Evolutionary conservation across 2,113 vertebrate species (phyloP).

Genomic region (Shinisaurus crocodilurus): DNA sequence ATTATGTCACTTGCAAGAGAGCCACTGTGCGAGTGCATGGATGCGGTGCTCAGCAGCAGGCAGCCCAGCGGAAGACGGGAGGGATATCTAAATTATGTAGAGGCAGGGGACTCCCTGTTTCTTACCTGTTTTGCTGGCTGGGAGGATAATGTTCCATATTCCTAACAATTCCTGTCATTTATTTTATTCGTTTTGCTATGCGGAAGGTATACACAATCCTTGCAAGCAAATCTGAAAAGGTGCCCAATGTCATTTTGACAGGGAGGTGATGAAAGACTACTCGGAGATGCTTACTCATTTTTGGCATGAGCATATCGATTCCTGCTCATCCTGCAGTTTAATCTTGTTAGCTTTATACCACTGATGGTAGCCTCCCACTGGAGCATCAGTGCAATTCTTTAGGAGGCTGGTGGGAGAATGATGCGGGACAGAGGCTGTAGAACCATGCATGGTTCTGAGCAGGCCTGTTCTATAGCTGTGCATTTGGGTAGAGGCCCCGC

Average conservation of each 20-base stretch:
- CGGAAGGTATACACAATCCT: not conserved
- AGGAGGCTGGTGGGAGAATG: not conserved
- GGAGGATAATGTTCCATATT: not conserved
- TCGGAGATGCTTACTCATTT: not conserved
- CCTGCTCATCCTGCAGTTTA: rapidly evolving
- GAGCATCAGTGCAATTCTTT: not conserved
- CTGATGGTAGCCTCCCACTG: not conserved
- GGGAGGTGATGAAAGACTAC: slow-evolving; percentile 6
- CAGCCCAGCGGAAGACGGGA: not conserved
- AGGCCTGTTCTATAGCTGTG: not conserved
- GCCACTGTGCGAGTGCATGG: not conserved
- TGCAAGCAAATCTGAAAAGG: not conserved
- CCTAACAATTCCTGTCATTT: not conserved
- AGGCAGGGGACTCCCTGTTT: slow-evolving; percentile 10
- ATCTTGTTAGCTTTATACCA: not conserved
- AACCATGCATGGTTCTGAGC: not conserved
- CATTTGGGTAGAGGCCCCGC: too few species aligned
- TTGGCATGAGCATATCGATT: slow-evolving; percentile 4
- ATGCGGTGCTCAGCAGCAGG: not conserved
- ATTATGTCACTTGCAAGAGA: not conserved
- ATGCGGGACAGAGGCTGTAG: rapidly evolving
- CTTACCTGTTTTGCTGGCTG: not conserved
- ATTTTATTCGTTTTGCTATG: too few species aligned
- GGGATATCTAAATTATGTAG: slow-evolving; percentile 28
- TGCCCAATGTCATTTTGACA: slow-evolving; percentile 5